phyloP scores from a whole-genome alignment of 2,888 invertebrate species.

The Drosophila tripunctata region DNA sequence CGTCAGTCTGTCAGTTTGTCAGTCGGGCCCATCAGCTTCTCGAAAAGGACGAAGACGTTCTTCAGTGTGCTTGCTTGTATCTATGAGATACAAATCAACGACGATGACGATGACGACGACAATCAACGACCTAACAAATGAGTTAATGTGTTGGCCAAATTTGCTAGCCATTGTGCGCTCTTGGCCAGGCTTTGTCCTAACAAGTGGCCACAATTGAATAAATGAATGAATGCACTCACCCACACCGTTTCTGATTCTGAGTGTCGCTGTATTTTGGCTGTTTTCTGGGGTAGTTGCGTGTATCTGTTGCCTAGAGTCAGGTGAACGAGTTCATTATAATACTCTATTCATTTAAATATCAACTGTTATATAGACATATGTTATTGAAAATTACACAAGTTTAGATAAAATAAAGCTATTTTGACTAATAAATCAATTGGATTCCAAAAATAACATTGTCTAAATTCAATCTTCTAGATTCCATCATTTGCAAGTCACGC shows the following conservation, averaged over 20 bases:
- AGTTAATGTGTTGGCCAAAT: slow-evolving; percentile 72
- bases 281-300: not conserved
- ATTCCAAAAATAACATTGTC: too few relatives aligned
- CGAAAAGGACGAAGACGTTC: slow-evolving; percentile 12
- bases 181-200: slow-evolving; percentile 62
- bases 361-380: too few relatives aligned
- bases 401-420: too few relatives aligned
- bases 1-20: slow-evolving; percentile 8
- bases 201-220: slow-evolving; percentile 78
- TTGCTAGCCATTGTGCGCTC: slow-evolving; percentile 61
- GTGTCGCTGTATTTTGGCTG: not conserved
- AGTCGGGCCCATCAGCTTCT: not conserved
- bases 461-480: too few relatives aligned
- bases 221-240: slow-evolving; percentile 64
- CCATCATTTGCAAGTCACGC: too few relatives aligned
- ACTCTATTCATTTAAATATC: not conserved
- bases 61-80: slow-evolving; percentile 27
- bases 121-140: slow-evolving; percentile 75
- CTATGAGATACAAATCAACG: slow-evolving; percentile 63
- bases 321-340: slow-evolving; percentile 21
- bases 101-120: slow-evolving; percentile 55
- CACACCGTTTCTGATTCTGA: not conserved
- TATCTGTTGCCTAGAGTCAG: slow-evolving; percentile 17
- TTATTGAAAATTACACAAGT: too few relatives aligned
- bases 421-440: too few relatives aligned